Evolutionary conservation across 2,888 invertebrate species (phyloP), one percentile per base, ranked within the genome.

Genomic region (Sussaba pulchella): DNA sequence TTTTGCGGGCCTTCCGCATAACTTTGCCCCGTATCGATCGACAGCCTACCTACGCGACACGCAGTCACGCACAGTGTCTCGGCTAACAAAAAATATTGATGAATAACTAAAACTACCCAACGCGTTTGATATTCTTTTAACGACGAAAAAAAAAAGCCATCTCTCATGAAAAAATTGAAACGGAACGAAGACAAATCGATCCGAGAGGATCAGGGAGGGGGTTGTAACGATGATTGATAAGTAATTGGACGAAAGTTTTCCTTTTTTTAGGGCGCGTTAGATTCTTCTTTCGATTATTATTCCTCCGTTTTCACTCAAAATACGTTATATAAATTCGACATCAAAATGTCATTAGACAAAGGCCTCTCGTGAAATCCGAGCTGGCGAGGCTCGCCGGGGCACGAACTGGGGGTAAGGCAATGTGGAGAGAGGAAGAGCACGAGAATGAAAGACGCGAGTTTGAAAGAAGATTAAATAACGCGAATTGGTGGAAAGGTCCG

Each of bases 391-490:
- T 43, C 10, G 43, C 43, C 6, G n/a, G 43, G 73, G 43, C 66
- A 69, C 63, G 70, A 75, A 82, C 52, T 72, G 70, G 76, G 84
- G 83, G 78, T 19, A 84, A 74, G 78, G 75, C 72, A 78, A 78
- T 63, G 80, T 36, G 1, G 59, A 31, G 31, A 12, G 61, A 77
- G 71, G 73, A 67, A 69, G 72, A 66, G 24, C 61, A 63, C 72
- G 70, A 63, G 31, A 31, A 31, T 31, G 47, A 24, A 69, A 66
- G 77, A 61, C 74, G 74, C 76, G 72, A 76, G 80, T 77, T 76
- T 73, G 77, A 80, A 83, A 82, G 81, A 70, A 81, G 80, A 79
- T 79, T 85, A 77, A 80, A 83, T 86, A 50, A 64, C 39, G 36
- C 45, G 21, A 39, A 64, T 59, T 67, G 67, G 24, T 66, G 61